Conservation (phyloP, 2,888 invertebrate genomes). For the Papilio demoleus region DNA sequence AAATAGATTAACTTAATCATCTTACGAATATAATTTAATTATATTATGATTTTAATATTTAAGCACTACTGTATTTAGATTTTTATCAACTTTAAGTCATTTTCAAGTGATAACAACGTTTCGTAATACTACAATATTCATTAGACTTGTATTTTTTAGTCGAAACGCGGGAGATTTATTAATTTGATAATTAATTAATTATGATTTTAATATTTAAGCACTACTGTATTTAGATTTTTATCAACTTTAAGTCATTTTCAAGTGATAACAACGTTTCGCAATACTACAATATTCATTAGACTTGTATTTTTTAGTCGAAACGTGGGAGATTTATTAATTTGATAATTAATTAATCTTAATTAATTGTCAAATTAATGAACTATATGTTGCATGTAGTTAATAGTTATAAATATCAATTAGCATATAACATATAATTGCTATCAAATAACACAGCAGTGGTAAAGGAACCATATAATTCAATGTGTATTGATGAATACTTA, state of each 20-base stretch:
- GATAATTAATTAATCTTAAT: not conserved
- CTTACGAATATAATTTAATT: not conserved
- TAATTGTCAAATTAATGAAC: too few species aligned
- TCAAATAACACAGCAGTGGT: slow-evolving; percentile 60
- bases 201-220: not conserved
- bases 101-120: not conserved
- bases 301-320: too few species aligned
- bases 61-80: not conserved
- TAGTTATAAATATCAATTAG: slow-evolving; percentile 34
- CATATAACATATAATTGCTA: slow-evolving; percentile 58
- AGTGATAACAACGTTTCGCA: not conserved
- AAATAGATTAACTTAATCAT: not conserved
- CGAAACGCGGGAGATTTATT: too few species aligned
- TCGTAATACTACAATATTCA: too few species aligned
- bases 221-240: not conserved
- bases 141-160: too few species aligned
- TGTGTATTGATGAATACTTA: slow-evolving; percentile 66
- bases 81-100: not conserved
- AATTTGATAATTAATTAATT: too few species aligned
- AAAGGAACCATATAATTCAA: slow-evolving; percentile 63
- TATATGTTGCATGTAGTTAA: not conserved
- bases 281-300: too few species aligned
- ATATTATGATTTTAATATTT: not conserved
- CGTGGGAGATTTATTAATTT: too few species aligned
- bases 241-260: not conserved